These are phyloP conservation scores for Odocoileus virginianus DNA, from an alignment of 2,113 vertebrate species.

Conservation along the genomic window DNA sequence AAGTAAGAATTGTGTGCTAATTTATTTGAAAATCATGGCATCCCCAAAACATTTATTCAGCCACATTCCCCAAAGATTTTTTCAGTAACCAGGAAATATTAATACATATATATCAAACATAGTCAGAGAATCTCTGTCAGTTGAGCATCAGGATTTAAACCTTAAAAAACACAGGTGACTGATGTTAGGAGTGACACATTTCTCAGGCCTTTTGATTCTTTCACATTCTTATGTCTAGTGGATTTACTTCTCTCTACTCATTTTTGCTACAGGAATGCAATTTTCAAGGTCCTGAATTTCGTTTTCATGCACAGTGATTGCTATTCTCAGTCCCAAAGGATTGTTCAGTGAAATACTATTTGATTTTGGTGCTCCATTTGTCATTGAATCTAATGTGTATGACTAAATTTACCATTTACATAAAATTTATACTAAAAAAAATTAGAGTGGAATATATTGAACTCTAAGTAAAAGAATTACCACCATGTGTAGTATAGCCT, in stretches of 20 bases:
- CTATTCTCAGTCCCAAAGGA: not conserved
- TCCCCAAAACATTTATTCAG: constrained; percentile 24
- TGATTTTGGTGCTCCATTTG: not conserved
- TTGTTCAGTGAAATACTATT: not conserved
- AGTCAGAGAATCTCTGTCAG: constrained; percentile 35
- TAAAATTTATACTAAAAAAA: not conserved
- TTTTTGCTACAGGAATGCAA: constrained; percentile 7
- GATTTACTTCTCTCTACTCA: constrained; percentile 18
- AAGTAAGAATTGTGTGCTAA: constrained; percentile 46
- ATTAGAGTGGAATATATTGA: not conserved
- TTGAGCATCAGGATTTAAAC: constrained; percentile 19
- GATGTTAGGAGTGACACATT: constrained; percentile 3
- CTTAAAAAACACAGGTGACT: constrained; percentile 28
- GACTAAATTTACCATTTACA: not conserved
- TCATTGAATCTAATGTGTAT: not conserved
- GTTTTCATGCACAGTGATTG: not conserved
- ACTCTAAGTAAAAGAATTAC: not conserved
- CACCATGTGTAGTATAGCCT: not conserved
- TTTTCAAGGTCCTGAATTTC: constrained; percentile 42
- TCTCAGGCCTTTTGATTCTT: constrained; percentile 15
- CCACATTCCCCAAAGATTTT: not conserved
- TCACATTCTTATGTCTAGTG: constrained; percentile 11
- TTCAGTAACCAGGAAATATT: constrained; percentile 33
- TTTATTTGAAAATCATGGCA: constrained; percentile 32
- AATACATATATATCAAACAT: constrained; percentile 35